phyloP scores from a whole-genome alignment of 2,888 invertebrate genomes.

The Pyrrhia umbra region DNA sequence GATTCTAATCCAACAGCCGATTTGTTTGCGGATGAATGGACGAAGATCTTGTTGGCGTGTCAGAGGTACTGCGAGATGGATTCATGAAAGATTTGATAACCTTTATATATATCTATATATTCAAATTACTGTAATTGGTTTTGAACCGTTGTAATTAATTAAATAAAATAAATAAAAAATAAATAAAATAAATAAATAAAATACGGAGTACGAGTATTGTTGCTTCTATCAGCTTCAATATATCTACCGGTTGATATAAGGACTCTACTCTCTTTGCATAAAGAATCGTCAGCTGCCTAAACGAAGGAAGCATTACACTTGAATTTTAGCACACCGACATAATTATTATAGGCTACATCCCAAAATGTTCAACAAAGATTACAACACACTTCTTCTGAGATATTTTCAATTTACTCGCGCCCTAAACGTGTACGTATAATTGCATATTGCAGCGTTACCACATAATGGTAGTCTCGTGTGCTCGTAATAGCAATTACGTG shows the following conservation, averaged over 20 bases:
- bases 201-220: conserved; percentile 38
- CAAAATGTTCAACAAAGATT: conserved; percentile 23
- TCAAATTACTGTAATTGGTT: no score
- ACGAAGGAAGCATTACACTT: conserved; percentile 16
- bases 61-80: no score
- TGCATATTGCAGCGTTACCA: conserved; percentile 73
- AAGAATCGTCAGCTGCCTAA: conserved; percentile 39
- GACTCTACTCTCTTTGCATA: conserved; percentile 57
- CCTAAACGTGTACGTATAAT: conserved; percentile 70
- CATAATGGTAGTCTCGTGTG: conserved; percentile 77
- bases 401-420: conserved; percentile 61
- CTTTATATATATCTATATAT: no score
- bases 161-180: no score
- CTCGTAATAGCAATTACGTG: conserved; percentile 83
- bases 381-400: conserved; percentile 50
- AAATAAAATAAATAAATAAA: no score
- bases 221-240: conserved; percentile 54
- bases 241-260: conserved; percentile 57
- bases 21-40: no score
- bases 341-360: neutral
- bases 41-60: no score
- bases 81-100: no score
- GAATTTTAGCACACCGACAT: neutral
- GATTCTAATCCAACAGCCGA: no score
- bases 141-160: no score